Percentiles rank a stretch among this genome's conserved stretches.
phyloP scores from a whole-genome alignment of 23 tunicate genomes.

The Styela plicata region DNA sequence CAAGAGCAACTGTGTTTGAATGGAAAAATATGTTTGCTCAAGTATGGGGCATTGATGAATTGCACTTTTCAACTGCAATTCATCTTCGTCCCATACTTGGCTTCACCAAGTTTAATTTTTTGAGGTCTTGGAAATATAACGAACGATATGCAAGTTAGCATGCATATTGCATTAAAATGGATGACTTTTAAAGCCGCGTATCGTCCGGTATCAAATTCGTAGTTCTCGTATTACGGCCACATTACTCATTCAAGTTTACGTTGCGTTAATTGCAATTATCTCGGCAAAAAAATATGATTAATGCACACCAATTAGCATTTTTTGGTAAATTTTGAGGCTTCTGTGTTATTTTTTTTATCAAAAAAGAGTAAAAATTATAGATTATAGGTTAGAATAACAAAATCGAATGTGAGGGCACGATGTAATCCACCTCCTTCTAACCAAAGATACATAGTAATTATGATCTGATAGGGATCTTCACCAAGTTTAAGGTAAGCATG shows the following conservation, averaged over 20 bases:
- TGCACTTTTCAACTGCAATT: too few relatives aligned
- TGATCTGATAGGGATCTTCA: neutral
- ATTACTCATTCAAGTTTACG: neutral
- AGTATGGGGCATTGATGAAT: too few relatives aligned
- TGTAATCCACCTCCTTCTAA: too few relatives aligned
- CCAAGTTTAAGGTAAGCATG: neutral
- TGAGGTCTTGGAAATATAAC: too few relatives aligned
- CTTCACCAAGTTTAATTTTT: too few relatives aligned
- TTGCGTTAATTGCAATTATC: neutral
- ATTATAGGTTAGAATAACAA: too few relatives aligned
- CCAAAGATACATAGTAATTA: too few relatives aligned
- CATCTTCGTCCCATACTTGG: too few relatives aligned
- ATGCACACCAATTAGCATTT: neutral
- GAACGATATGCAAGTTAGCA: neutral
- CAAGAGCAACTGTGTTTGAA: neutral
- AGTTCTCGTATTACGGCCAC: neutral
- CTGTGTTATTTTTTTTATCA: neutral
- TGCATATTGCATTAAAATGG: neutral
- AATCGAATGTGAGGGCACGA: too few relatives aligned
- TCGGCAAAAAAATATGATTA: neutral
- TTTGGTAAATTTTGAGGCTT: neutral
- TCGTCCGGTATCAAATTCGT: slow-evolving; percentile 12
- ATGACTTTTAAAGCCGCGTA: neutral
- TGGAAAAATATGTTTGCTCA: too few relatives aligned
- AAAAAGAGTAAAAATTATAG: too few relatives aligned